Evolutionary conservation across 2,888 invertebrate species (phyloP).

Genomic region (Pammene aurita): DNA sequence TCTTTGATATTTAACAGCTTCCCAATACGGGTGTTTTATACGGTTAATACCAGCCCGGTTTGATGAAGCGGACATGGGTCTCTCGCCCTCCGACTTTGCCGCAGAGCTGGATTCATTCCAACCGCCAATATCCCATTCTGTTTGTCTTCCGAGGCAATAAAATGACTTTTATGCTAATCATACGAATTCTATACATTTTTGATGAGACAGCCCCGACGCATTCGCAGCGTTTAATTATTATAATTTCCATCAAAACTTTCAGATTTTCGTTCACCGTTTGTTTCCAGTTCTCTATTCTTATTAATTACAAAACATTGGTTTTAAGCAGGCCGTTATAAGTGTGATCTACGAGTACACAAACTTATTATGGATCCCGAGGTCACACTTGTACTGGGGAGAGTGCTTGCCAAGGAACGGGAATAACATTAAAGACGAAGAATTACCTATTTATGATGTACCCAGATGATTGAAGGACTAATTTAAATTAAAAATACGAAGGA

Average conservation of each 20-base stretch:
- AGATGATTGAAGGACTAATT: constrained; percentile 28
- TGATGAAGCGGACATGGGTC: not conserved
- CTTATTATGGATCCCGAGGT: not conserved
- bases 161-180: constrained; percentile 84
- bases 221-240: constrained; percentile 78
- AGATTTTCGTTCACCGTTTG: constrained; percentile 58
- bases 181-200: constrained; percentile 84
- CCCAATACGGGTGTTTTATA: not conserved
- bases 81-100: constrained; percentile 49
- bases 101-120: constrained; percentile 73
- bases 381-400: not conserved
- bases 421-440: constrained; percentile 48
- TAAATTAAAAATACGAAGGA: constrained; percentile 24
- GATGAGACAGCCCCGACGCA: constrained; percentile 76
- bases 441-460: constrained; percentile 33
- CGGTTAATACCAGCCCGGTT: constrained; percentile 1
- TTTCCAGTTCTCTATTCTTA: constrained; percentile 39
- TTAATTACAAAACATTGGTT: not conserved
- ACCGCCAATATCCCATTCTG: constrained; percentile 81
- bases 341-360: not conserved
- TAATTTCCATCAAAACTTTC: constrained; percentile 71
- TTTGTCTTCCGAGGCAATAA: constrained; percentile 83
- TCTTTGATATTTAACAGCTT: not conserved
- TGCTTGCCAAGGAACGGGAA: not conserved
- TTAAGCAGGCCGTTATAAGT: not conserved